phyloP scores from a whole-genome alignment of 2,113 vertebrate species.

The Heliornis fulica region DNA sequence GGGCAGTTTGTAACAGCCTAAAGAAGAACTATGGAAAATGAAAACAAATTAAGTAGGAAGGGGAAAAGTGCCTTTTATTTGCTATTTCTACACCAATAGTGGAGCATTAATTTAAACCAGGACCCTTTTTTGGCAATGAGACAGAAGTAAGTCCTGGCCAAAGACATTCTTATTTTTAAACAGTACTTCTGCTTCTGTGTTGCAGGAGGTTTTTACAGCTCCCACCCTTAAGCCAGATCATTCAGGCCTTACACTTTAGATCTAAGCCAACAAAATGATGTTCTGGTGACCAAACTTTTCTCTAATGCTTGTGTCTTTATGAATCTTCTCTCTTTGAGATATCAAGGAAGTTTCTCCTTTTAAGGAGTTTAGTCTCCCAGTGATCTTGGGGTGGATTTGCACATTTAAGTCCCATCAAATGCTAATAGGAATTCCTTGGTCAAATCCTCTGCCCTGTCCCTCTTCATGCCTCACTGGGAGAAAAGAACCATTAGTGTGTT shows the following conservation, averaged over 20 bases:
- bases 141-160: not conserved
- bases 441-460: not conserved
- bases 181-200: not conserved
- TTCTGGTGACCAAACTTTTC: not conserved
- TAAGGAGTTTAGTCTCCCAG: not conserved
- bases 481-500: slow-evolving; percentile 54
- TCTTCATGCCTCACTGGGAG: slow-evolving; percentile 45
- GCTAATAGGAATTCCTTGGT: slow-evolving; percentile 38
- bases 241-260: not conserved
- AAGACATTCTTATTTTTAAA: not conserved
- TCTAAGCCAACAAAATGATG: not conserved
- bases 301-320: not conserved
- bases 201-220: not conserved
- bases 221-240: not conserved
- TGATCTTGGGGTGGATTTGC: slow-evolving; percentile 16
- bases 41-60: not conserved
- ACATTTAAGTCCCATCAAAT: slow-evolving; percentile 38
- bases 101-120: not conserved
- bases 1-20: not conserved
- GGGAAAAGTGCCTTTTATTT: not conserved
- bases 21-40: not conserved
- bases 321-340: not conserved
- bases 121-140: not conserved
- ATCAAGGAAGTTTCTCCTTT: not conserved
- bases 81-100: not conserved